Conservation (phyloP, 2,888 invertebrate genomes). For the Eupithecia tripunctaria region DNA sequence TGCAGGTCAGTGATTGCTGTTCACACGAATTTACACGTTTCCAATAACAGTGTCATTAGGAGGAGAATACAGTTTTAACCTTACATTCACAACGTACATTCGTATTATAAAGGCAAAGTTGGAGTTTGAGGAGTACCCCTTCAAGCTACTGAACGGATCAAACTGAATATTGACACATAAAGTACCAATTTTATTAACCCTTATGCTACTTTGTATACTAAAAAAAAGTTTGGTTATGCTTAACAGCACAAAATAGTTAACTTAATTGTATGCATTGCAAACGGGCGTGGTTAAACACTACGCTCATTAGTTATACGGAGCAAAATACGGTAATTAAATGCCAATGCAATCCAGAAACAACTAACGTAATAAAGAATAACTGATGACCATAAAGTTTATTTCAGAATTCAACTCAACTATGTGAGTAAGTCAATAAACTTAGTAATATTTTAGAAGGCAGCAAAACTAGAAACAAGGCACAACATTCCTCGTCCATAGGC, state of each 20-base stretch:
- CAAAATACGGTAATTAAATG: not conserved
- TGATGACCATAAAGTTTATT: no score
- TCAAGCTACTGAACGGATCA: not conserved
- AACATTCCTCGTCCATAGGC: not conserved
- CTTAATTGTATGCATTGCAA: not conserved
- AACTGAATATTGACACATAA: not conserved
- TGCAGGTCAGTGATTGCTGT: constrained; percentile 85
- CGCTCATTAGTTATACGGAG: not conserved
- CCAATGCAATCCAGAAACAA: no score
- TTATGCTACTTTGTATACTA: not conserved
- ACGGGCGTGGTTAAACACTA: not conserved
- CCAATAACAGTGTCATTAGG: not conserved
- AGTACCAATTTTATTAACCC: not conserved
- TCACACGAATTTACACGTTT: not conserved
- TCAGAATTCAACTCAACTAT: not conserved
- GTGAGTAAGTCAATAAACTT: constrained; percentile 4
- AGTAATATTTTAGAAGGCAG: not conserved
- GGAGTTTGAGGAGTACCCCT: not conserved
- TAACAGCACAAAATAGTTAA: not conserved
- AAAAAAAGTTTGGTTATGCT: not conserved
- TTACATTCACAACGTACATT: not conserved
- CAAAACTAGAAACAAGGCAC: not conserved
- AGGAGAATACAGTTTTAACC: not conserved
- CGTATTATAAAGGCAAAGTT: not conserved
- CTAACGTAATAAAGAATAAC: no score